Evolutionary conservation across 2,888 invertebrate genomes (phyloP).

Genomic region (Acleris holmiana): DNA sequence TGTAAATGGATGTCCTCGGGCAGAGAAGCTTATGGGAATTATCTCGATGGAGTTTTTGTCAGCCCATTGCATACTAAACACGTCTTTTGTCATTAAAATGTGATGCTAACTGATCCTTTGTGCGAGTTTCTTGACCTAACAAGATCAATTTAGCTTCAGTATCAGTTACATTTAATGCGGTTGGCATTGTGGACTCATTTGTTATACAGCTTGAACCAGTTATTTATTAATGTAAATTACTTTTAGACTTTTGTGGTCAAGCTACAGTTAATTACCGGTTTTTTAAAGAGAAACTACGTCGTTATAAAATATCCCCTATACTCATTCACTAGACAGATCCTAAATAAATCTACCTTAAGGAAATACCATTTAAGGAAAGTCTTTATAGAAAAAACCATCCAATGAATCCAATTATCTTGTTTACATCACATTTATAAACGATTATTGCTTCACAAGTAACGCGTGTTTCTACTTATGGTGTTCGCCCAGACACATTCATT

Average conservation of each 20-base stretch:
- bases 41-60: constrained; percentile 42
- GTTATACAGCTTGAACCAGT: constrained; percentile 26
- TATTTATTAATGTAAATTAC: constrained; percentile 13
- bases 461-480: not conserved
- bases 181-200: constrained; percentile 33
- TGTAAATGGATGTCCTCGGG: constrained; percentile 60
- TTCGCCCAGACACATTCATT: not conserved
- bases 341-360: not conserved
- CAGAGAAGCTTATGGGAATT: constrained; percentile 43
- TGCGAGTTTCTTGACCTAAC: constrained; percentile 18
- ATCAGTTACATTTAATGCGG: constrained; percentile 20
- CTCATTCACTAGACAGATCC: not conserved
- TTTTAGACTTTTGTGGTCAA: not conserved
- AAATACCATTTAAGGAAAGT: constrained; percentile 10
- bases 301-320: not conserved
- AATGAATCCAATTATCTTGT: constrained; percentile 27
- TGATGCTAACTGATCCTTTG: constrained; percentile 24
- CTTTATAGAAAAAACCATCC: constrained; percentile 10
- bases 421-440: constrained; percentile 20
- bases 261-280: no score
- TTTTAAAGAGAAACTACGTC: no score
- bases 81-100: constrained; percentile 25
- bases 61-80: constrained; percentile 28
- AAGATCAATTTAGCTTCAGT: constrained; percentile 28
- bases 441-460: constrained; percentile 7